These are phyloP conservation scores for Montipora efflorescens DNA, from an alignment of 64 coral and sea anemone genomes.

Conservation along the genomic window DNA sequence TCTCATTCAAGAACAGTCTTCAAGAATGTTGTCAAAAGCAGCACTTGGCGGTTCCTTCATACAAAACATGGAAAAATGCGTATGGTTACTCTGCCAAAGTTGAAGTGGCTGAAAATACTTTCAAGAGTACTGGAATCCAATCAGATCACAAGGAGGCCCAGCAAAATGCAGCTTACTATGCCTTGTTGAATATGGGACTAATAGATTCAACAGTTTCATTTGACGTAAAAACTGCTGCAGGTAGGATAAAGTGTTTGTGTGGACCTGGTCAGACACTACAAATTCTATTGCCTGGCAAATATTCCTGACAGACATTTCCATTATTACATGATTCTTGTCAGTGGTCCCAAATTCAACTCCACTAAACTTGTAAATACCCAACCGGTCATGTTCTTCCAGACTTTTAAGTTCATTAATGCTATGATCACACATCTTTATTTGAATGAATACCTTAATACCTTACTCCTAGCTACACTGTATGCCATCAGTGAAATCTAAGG, in stretches of 20 bases:
- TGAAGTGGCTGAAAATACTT: constrained; percentile 48
- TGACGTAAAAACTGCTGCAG: constrained; percentile 45
- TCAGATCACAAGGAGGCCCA: constrained; percentile 91
- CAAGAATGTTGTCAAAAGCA: constrained; percentile 97
- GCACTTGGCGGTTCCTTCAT: constrained; percentile 70
- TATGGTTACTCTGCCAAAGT: constrained; percentile 85
- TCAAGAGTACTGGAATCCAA: constrained; percentile 70
- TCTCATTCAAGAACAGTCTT: constrained; percentile 98
- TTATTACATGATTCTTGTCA: too few relatives aligned
- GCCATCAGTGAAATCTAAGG: too few relatives aligned
- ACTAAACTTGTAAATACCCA: too few relatives aligned
- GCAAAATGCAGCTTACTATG: constrained; percentile 89
- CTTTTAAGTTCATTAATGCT: too few relatives aligned
- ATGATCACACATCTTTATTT: too few relatives aligned
- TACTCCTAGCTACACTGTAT: too few relatives aligned
- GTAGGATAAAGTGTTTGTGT: not conserved
- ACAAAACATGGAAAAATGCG: constrained; percentile 58
- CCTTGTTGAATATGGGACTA: constrained; percentile 81
- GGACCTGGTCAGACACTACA: not conserved
- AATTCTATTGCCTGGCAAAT: too few relatives aligned
- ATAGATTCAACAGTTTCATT: constrained; percentile 69
- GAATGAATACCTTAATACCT: too few relatives aligned
- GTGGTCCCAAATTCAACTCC: too few relatives aligned
- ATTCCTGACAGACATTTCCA: too few relatives aligned
- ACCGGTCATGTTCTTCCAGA: too few relatives aligned